A percentile compares a stretch with the other conserved stretches of the same genome.
phyloP scores from a whole-genome alignment of 2,888 invertebrate species.

The Saturnia japonica region DNA sequence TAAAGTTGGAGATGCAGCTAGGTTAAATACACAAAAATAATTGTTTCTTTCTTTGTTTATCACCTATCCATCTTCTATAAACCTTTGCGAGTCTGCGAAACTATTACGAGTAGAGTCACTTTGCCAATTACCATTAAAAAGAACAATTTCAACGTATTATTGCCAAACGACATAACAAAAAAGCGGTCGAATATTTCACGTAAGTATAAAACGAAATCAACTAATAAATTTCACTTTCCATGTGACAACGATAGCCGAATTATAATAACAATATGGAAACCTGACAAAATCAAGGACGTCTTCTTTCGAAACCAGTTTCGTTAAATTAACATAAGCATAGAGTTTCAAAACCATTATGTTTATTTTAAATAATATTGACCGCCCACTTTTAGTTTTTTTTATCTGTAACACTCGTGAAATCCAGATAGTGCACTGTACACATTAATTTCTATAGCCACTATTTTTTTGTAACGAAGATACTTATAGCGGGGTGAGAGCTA shows the following conservation, averaged over 20 bases:
- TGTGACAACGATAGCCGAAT: background rate
- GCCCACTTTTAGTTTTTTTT: slow-evolving; percentile 5
- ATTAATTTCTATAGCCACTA: background rate
- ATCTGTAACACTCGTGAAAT: background rate
- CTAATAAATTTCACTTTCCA: slow-evolving; percentile 12
- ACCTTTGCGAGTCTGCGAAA: too few relatives aligned
- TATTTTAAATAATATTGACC: background rate
- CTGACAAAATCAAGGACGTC: background rate
- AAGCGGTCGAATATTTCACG: background rate
- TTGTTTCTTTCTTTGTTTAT: too few relatives aligned
- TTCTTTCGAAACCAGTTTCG: slow-evolving; percentile 1
- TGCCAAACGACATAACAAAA: background rate
- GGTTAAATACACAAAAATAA: too few relatives aligned
- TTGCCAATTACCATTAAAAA: too few relatives aligned
- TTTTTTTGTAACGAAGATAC: background rate
- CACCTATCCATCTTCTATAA: too few relatives aligned
- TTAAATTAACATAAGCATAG: slow-evolving; percentile 7
- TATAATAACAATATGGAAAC: slow-evolving; percentile 1
- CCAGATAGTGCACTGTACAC: background rate
- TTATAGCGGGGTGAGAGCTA: too few relatives aligned
- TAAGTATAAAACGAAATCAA: background rate
- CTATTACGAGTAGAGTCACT: too few relatives aligned
- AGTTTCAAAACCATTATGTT: background rate
- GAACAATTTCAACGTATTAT: background rate
- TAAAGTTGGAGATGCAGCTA: too few relatives aligned